Base-by-base conservation (phyloP, 2,113 vertebrate genomes). In the Melanocharis versteri region DNA sequence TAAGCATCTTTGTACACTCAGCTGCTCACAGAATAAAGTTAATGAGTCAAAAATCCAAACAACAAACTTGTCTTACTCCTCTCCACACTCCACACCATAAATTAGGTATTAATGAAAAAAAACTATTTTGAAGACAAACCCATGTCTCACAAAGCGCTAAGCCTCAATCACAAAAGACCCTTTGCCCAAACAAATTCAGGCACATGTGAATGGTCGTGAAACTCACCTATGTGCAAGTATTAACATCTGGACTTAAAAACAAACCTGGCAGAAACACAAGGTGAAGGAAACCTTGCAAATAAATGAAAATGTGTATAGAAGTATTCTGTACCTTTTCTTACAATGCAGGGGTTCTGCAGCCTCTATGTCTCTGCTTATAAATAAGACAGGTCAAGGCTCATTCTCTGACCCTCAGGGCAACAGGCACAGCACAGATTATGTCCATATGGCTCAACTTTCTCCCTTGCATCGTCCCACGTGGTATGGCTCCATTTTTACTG, bases 211-310 rank as follows among this genome's bases (percentile, higher is more conserved):
- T 23, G 18, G 68, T 72, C n/a, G 14, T 78, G 87, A 94, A 93
- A 89, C 8, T 62, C 51, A 89, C 60, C 79, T 89, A 51, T 35
- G 56, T 40, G 42, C 61, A 94, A 94, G 50, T 62, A 88, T 56
- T 93, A 91, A 89, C 82, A 96, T 81, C 90, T 88, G 87, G 84
- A 58, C 60, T 92, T 87, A 78, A 88, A 92, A 93, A 58, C 39
- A 95, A 40, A 22, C 21, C 44, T 45, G 39, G 53, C 28, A 26
- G 61, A 80, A 84, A 68, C 37, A 91, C 58, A 90, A 87, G 18
- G 19, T 51, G 33, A 92, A 86, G 30, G 51, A 90, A 42, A 94
- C 30, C 39, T 62, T 70, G 37, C 24, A 70, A 87, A 58, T 70
- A 76, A 83, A 44, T 92, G 18, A 50, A 94, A 93, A 92, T 51